A percentile compares a stretch with the other conserved stretches of the same genome.
Evolutionary conservation across 2,113 vertebrate species (phyloP).

Genomic region (Merops nubicus): DNA sequence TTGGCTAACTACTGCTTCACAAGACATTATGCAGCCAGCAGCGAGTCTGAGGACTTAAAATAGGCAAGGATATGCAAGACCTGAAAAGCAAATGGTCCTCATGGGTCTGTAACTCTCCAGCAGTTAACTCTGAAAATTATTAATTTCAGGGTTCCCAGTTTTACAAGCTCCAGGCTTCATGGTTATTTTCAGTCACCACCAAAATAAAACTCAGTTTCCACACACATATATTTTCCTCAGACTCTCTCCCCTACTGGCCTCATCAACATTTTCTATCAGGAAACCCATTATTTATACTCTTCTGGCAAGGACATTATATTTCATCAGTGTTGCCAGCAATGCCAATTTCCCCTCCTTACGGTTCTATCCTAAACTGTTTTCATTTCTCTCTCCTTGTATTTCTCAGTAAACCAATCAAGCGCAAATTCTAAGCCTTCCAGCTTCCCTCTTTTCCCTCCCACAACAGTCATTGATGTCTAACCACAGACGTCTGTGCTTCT

Average conservation of each 20-base stretch:
- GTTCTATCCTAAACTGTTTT: conserved; percentile 35
- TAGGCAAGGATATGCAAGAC: neutral
- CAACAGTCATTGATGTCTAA: conserved; percentile 52
- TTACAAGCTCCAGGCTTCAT: conserved; percentile 47
- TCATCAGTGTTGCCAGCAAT: conserved; percentile 51
- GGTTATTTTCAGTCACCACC: conserved; percentile 33
- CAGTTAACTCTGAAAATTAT: conserved; percentile 44
- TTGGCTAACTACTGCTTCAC: neutral
- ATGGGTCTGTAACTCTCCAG: conserved; percentile 1
- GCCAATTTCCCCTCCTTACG: conserved; percentile 35
- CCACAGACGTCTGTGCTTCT: conserved; percentile 61
- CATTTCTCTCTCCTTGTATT: conserved; percentile 41
- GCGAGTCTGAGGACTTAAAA: neutral
- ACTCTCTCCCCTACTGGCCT: conserved; percentile 16
- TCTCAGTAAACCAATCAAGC: conserved; percentile 55
- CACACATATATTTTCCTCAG: conserved; percentile 36
- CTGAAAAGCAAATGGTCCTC: conserved; percentile 18
- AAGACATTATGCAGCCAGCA: neutral
- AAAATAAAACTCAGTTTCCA: conserved; percentile 65
- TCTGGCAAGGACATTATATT: conserved; percentile 54
- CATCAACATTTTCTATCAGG: conserved; percentile 59
- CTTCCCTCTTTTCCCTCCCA: conserved; percentile 39
- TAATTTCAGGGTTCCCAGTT: conserved; percentile 56
- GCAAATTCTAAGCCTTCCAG: conserved; percentile 48
- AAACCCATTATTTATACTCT: conserved; percentile 58